Evolutionary conservation across 2,113 vertebrate species (phyloP).

Genomic region (Shinisaurus crocodilurus): DNA sequence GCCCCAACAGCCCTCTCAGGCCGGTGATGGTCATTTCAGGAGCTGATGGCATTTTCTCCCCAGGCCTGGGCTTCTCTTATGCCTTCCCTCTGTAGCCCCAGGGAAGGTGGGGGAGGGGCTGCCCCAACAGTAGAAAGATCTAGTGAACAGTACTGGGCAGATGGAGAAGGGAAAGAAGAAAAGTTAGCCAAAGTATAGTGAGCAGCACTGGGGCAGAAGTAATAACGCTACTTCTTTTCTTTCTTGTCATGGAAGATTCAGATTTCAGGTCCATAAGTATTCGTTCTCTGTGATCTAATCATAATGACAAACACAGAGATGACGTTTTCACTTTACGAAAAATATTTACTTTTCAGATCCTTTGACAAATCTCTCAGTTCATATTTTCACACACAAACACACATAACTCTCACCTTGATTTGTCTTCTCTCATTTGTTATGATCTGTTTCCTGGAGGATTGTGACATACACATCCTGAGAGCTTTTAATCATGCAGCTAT

Average conservation of each 20-base stretch:
- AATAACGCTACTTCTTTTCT: background rate
- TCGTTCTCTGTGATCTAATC: background rate
- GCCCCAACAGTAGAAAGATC: constrained; percentile 27
- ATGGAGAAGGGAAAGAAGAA: constrained; percentile 14
- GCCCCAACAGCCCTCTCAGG: too few species aligned
- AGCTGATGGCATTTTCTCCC: too few species aligned
- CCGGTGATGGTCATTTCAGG: too few species aligned
- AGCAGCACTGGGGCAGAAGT: background rate
- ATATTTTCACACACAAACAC: background rate
- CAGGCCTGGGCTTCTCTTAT: too few species aligned
- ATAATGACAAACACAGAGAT: background rate
- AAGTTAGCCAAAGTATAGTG: background rate
- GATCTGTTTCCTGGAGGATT: background rate
- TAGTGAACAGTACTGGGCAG: constrained; percentile 23
- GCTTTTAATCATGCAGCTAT: background rate
- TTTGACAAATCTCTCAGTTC: background rate
- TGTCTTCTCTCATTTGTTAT: background rate
- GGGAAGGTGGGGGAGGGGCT: too few species aligned
- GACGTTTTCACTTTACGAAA: background rate
- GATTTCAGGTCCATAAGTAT: background rate
- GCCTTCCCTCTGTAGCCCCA: too few species aligned
- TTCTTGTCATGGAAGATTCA: background rate
- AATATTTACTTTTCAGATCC: background rate
- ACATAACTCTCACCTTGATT: background rate
- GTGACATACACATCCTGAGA: background rate